Conservation (phyloP, 2,113 vertebrate genomes). For the Hippocampus guttulatus region DNA sequence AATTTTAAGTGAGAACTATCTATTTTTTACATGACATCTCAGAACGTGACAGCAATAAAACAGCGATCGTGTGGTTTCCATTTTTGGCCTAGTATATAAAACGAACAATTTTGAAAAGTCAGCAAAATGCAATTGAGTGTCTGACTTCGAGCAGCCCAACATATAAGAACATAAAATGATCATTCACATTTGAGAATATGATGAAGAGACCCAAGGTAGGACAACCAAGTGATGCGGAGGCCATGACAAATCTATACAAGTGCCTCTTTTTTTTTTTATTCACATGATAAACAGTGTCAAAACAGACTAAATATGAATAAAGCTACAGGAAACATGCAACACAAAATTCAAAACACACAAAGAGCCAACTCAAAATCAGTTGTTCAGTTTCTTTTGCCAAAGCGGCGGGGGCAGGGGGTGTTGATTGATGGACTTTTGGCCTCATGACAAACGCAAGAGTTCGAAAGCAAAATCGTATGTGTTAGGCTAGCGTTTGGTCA, state of each 20-base stretch:
- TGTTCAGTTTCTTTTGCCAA: conserved; percentile 19
- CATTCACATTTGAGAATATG: background rate
- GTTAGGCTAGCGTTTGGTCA: conserved; percentile 30
- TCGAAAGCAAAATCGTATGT: conserved; percentile 9
- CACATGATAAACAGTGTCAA: conserved; percentile 63
- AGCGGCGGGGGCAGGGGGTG: conserved; percentile 5
- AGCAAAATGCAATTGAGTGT: background rate
- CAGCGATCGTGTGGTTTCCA: background rate
- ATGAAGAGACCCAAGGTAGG: background rate
- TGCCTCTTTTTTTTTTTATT: conserved; percentile 68
- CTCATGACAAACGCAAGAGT: conserved; percentile 20
- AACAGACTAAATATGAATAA: conserved; percentile 56
- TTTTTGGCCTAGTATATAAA: background rate
- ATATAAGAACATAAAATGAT: background rate
- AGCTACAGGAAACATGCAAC: conserved; percentile 61
- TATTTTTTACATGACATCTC: conserved; percentile 6
- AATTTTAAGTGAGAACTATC: background rate
- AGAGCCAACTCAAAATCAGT: conserved; percentile 22
- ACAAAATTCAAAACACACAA: conserved; percentile 44
- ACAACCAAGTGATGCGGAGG: background rate
- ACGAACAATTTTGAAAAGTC: background rate
- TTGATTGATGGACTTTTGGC: conserved; percentile 4
- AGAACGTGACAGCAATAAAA: background rate
- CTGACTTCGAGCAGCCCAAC: background rate
- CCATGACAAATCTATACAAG: conserved; percentile 58